Percentiles rank a stretch among this genome's conserved stretches.
Evolutionary conservation across 2,797 vertebrate genomes (phyloP).

Genomic region (Loris lydekkerianus): DNA sequence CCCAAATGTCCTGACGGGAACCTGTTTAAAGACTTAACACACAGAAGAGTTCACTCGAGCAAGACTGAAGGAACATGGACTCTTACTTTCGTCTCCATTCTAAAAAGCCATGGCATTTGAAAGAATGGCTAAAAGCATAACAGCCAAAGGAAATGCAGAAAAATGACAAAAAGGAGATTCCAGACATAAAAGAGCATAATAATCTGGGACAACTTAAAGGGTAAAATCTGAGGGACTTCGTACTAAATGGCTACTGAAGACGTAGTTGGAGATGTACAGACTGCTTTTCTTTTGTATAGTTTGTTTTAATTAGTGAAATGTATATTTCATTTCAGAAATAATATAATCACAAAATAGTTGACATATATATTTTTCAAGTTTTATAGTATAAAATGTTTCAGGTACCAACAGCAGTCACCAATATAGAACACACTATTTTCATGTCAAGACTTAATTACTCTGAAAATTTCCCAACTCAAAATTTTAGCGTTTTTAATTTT

Average conservation of each 20-base stretch:
- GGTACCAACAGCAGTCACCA: background rate
- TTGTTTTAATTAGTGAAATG: background rate
- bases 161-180: background rate
- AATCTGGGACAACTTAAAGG: no score
- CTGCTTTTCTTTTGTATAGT: background rate
- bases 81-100: background rate
- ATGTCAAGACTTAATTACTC: background rate
- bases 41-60: background rate
- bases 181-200: background rate
- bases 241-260: background rate
- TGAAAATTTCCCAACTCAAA: constrained; percentile 43
- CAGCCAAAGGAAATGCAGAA: background rate
- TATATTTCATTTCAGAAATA: background rate
- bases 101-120: background rate
- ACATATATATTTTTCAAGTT: background rate
- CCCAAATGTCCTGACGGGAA: background rate
- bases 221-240: background rate
- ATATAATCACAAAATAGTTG: background rate
- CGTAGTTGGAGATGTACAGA: background rate
- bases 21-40: background rate
- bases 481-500: background rate
- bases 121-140: background rate
- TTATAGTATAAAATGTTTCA: background rate
- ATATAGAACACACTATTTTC: background rate
- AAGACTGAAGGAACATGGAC: background rate